Conservation (phyloP, 2,888 invertebrate genomes). For the Drosophila quinaria region DNA sequence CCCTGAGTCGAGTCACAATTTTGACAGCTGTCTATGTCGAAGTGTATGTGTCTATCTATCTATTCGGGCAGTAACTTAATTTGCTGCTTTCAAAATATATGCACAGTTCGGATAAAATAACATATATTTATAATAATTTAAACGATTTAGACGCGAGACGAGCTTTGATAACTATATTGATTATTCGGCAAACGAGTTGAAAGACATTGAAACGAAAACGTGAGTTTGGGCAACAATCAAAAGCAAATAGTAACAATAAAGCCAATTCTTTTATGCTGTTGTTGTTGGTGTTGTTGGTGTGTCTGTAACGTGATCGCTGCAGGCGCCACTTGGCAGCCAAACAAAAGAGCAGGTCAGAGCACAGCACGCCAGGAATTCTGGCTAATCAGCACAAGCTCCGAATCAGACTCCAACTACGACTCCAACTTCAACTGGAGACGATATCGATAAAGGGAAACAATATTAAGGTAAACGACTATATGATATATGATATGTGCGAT, state of each 20-base stretch:
- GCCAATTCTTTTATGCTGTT: slow-evolving; percentile 34
- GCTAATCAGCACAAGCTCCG: slow-evolving; percentile 73
- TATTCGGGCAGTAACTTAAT: slow-evolving; percentile 54
- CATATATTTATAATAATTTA: slow-evolving; percentile 43
- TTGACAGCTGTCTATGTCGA: slow-evolving; percentile 63
- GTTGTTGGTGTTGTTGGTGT: slow-evolving; percentile 47
- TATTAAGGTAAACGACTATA: too few relatives aligned
- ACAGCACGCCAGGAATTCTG: slow-evolving; percentile 75
- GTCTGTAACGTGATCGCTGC: slow-evolving; percentile 84
- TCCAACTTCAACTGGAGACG: background rate
- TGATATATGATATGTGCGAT: too few relatives aligned
- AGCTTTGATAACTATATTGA: slow-evolving; percentile 72
- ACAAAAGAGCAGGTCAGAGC: slow-evolving; percentile 75
- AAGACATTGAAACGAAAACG: slow-evolving; percentile 80
- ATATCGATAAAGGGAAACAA: too few relatives aligned
- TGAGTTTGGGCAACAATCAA: slow-evolving; percentile 75
- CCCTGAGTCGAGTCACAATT: slow-evolving; percentile 43
- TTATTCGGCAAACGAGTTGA: slow-evolving; percentile 67
- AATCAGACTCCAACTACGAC: slow-evolving; percentile 11
- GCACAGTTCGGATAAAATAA: slow-evolving; percentile 38
- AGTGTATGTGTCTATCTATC: slow-evolving; percentile 1
- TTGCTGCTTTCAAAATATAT: slow-evolving; percentile 66
- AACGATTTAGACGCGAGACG: slow-evolving; percentile 17
- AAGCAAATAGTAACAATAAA: slow-evolving; percentile 71
- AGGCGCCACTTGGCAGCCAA: slow-evolving; percentile 80